Base-by-base conservation (phyloP, 2,888 invertebrate genomes). In the Drosophila anomelani region DNA sequence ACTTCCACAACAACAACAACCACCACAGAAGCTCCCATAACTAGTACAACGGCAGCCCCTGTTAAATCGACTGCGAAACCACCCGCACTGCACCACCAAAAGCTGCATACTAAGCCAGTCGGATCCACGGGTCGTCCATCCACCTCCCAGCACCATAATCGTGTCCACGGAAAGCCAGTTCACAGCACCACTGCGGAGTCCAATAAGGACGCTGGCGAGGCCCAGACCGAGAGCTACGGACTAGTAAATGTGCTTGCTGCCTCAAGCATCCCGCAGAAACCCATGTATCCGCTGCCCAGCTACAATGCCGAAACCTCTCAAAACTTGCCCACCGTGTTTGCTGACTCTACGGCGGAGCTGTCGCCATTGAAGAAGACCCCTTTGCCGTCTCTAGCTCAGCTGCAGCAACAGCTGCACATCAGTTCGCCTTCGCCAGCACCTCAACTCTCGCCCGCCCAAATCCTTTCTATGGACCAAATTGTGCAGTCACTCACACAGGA, bases 381-480 rank as follows among this genome's bases (percentile, higher is more conserved):
- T 0, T 46, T 88, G 44, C 77, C 84, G 1, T 79, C 90, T 1
- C 56, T 88, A n/a, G 69, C 89, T 0, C 36, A 77, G 36, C 58
- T 90, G 34, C 90, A 89, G 32, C 80, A 80, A 6, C 80, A 80
- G 3, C 41, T 79, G 60, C 84, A 78, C 9, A 74, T 60, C 0
- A 57, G 72, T n/a, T 69, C 75, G 12, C 66, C 81, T 1, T 68
- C 79, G n/a, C 61, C 79, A 0, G 69, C 75, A 26, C 74, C 80
- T 29, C 75, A 77, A 29, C 61, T 86, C 7, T 79, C 90, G 3
- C 87, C 89, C 4, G 91, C 90, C 62, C 76, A 85, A 8, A 87
- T 91, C 58, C 72, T 89, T 3, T 92, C 92, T 0, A 90, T 92
- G 79, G 91, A 92, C 75, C 91, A 92, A 81, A 92, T 92, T 32